phyloP scores from a whole-genome alignment of 2,113 vertebrate species.

The Mobula birostris region DNA sequence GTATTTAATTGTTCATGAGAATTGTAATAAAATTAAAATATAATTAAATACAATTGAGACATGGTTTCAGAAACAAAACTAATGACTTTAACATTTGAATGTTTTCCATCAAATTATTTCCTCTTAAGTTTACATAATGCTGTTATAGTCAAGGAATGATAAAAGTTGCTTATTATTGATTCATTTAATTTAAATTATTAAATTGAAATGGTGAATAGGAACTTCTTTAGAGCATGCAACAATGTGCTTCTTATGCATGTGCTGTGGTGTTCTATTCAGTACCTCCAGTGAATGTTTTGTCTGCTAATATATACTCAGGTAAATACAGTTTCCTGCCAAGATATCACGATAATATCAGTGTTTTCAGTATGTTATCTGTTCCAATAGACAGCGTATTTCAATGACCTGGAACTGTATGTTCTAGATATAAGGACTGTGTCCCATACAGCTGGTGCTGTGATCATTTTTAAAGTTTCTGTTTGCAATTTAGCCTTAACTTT shows the following conservation, averaged over 20 bases:
- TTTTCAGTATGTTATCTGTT: not conserved
- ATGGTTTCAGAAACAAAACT: not conserved
- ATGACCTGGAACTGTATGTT: not conserved
- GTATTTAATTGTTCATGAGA: not conserved
- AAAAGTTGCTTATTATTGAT: not conserved
- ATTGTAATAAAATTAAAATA: conserved; percentile 11
- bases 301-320: not conserved
- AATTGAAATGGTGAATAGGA: too few relatives aligned
- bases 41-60: not conserved
- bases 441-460: not conserved
- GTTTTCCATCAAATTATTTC: not conserved
- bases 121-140: not conserved
- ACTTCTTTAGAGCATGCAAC: not conserved
- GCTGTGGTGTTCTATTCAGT: not conserved
- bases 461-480: not conserved
- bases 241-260: not conserved
- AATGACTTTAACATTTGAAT: not conserved
- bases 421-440: not conserved
- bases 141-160: not conserved
- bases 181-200: not conserved
- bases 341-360: not conserved
- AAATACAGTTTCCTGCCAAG: not conserved
- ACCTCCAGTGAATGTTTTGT: not conserved
- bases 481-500: not conserved
- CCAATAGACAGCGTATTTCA: not conserved